A percentile compares a stretch with the other conserved stretches of the same genome.
phyloP scores from a whole-genome alignment of 35 echinoderm and acorn worm species.

The Holothuria glaberrima region DNA sequence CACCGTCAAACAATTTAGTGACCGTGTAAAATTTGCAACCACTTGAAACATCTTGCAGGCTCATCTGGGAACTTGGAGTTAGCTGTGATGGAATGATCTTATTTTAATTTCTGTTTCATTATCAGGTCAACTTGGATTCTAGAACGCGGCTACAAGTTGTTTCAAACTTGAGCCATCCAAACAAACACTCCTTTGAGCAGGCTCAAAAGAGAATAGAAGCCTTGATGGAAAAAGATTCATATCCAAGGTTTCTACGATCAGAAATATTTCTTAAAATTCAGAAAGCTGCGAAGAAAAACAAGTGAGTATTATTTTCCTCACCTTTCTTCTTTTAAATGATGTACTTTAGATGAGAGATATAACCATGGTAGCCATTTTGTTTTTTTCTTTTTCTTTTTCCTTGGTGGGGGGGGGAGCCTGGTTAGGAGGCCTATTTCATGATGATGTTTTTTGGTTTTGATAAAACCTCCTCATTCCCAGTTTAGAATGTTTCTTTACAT shows the following conservation, averaged over 20 bases:
- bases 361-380: no score
- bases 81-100: not conserved
- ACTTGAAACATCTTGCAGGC: not conserved
- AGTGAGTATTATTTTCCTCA: not conserved
- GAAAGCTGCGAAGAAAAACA: slow-evolving; percentile 82
- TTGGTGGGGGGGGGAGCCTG: not conserved
- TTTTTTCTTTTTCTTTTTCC: no score
- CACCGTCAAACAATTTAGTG: no score
- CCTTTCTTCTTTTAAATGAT: not conserved
- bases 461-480: not conserved
- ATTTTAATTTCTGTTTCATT: not conserved
- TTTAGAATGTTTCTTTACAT: no score
- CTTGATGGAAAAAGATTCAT: slow-evolving; percentile 99
- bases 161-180: slow-evolving; percentile 80
- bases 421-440: no score
- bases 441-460: not conserved
- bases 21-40: no score
- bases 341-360: no score
- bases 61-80: no score
- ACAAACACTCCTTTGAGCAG: slow-evolving; percentile 92
- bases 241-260: slow-evolving; percentile 91
- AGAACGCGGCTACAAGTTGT: slow-evolving; percentile 85
- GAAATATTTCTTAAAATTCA: slow-evolving; percentile 93
- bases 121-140: slow-evolving; percentile 97
- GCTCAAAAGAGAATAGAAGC: slow-evolving; percentile 99